phyloP scores from a whole-genome alignment of 2,797 vertebrate species.

The Craterocephalus amniculus region DNA sequence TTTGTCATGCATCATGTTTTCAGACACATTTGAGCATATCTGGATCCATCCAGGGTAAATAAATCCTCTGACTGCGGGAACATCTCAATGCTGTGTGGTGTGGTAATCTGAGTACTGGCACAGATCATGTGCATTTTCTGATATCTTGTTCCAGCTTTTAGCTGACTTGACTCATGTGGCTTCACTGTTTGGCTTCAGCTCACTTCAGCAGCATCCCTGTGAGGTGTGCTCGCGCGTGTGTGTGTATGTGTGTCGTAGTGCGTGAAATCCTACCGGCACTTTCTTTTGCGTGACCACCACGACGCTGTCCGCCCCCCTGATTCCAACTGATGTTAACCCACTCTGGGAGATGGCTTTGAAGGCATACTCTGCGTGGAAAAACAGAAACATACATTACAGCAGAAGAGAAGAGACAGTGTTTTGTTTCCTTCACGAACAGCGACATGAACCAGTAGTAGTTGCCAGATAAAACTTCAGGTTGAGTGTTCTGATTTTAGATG shows the following conservation, averaged over 20 bases:
- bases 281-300: conserved; percentile 86
- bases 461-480: too few species aligned
- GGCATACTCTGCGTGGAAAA: conserved; percentile 78
- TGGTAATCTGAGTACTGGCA: conserved; percentile 20
- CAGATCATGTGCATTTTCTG: background rate
- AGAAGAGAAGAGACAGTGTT: background rate
- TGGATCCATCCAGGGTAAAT: background rate
- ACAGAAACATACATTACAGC: conserved; percentile 9
- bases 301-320: conserved; percentile 78
- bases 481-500: too few species aligned
- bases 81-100: background rate
- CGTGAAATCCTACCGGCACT: conserved; percentile 76
- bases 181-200: conserved; percentile 27
- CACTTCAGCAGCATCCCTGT: background rate
- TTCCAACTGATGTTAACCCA: conserved; percentile 81
- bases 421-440: too few species aligned
- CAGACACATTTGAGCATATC: background rate
- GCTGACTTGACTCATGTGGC: conserved; percentile 20
- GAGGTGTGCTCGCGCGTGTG: conserved; percentile 15
- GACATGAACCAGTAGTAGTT: too few species aligned
- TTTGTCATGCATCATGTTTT: too few species aligned
- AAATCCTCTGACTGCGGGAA: background rate
- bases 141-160: conserved; percentile 25
- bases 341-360: conserved; percentile 85
- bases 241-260: conserved; percentile 23